Percentiles rank a stretch among this genome's conserved stretches.
phyloP scores from a whole-genome alignment of 2,888 invertebrate genomes.

The Hartigia nigra region DNA sequence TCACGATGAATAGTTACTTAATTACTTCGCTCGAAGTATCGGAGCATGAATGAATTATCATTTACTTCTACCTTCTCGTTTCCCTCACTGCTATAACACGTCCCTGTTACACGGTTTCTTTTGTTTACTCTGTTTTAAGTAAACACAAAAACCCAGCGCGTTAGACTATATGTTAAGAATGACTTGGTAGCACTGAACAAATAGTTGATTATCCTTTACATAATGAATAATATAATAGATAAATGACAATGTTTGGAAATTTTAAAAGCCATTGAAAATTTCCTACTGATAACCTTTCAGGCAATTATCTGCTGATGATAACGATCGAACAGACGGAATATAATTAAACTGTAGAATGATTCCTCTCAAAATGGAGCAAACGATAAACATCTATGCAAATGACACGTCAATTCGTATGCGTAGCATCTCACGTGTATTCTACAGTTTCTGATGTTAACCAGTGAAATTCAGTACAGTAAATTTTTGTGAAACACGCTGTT shows the following conservation, averaged over 20 bases:
- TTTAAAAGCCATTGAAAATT: background rate
- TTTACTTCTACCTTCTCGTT: background rate
- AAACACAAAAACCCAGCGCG: background rate
- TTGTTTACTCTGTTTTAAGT: background rate
- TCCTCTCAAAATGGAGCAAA: background rate
- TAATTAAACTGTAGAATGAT: background rate
- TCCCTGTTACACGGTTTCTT: no score
- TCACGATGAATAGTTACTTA: background rate
- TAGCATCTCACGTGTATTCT: background rate
- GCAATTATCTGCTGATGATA: background rate
- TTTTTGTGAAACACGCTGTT: background rate
- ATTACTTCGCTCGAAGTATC: background rate
- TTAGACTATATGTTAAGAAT: background rate
- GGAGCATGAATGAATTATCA: background rate
- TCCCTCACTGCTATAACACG: background rate
- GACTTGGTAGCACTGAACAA: background rate
- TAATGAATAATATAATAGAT: background rate
- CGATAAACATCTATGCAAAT: background rate
- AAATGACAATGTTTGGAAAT: background rate
- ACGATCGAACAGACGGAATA: background rate
- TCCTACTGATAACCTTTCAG: background rate
- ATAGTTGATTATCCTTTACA: background rate
- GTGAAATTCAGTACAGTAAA: background rate
- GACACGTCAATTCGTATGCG: background rate
- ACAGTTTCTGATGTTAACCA: background rate